Base-by-base conservation (phyloP, 2,113 vertebrate species). In the Platichthys flesus region DNA sequence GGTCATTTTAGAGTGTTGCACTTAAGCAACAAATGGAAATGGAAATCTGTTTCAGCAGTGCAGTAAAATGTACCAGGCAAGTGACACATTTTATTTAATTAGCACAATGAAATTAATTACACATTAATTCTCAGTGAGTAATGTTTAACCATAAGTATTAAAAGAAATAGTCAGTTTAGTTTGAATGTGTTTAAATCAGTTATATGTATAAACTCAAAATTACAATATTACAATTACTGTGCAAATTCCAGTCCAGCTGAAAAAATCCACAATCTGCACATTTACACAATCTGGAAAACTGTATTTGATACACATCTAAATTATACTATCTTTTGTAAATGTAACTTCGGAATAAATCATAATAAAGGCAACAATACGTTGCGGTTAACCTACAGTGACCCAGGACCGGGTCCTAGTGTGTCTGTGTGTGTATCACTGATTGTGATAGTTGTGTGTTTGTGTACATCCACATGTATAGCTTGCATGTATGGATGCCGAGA, bases 221-320 rank as follows among this genome's bases (percentile, higher is more conserved):
- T 9, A 52, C 26, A 70, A 56, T 75, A 60, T 52, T 9, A 52
- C 51, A 52, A n/a, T 52, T 54, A 14, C 51, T 9, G 51, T 80
- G 54, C 47, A 65, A 26, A 42, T 69, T 2, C 35, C 37, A 23
- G 37, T 52, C 26, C 14, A 52, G 26, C 42, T 60, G 2, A 10
- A 49, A 56, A 45, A n/a, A 20, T 5, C 21, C 28, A 73, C 67
- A 42, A 21, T 68, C 23, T 37, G 68, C 14, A 68, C 84, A 82
- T 74, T 68, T 0, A 26, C 84, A 56, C 37, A 28, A 20, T 47
- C 26, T 59, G 47, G 55, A n/a, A 64, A 71, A 49, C 45, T 61
- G 71, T 20, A 51, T 52, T 71, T 9, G 21, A 14, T 49, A 31
- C 67, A 78, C 26, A 42, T 20, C 12, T 2, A 31, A 31, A 6